Percentiles rank a stretch among this genome's conserved stretches.
Evolutionary conservation across 2,888 invertebrate species (phyloP).

Genomic region (Aleiodes alternator): DNA sequence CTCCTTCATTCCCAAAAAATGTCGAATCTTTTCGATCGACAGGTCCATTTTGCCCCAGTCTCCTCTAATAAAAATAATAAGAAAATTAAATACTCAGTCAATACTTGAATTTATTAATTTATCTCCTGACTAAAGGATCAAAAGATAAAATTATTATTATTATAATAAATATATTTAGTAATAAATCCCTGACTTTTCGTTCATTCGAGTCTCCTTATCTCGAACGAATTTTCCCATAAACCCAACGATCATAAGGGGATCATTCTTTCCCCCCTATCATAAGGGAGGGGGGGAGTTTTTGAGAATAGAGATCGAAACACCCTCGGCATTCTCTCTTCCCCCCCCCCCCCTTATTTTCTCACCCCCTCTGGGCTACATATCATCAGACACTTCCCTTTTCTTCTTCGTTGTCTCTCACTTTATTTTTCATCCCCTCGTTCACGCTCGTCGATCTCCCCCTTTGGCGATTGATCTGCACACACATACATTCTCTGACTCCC

Average conservation of each 20-base stretch:
- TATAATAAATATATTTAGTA: background rate
- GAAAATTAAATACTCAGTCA: no score
- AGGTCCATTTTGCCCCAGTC: no score
- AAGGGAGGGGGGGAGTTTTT: background rate
- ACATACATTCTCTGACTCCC: conserved; percentile 50
- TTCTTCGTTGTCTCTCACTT: conserved; percentile 32
- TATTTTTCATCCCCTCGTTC: conserved; percentile 23
- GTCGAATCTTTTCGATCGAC: no score
- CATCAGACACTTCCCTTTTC: conserved; percentile 17
- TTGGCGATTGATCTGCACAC: conserved; percentile 42
- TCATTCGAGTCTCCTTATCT: conserved; percentile 14
- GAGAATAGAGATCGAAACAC: conserved; percentile 20
- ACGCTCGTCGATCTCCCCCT: conserved; percentile 29
- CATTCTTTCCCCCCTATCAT: background rate
- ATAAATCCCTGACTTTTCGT: conserved; percentile 6
- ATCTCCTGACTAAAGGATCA: no score
- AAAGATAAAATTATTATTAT: no score
- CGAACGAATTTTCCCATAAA: conserved; percentile 4
- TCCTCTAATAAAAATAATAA: no score
- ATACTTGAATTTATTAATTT: no score
- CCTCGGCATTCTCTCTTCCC: conserved; percentile 10
- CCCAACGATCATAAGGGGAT: conserved; percentile 20
- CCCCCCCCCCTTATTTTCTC: conserved; percentile 18
- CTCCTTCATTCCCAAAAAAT: no score
- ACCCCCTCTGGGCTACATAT: background rate